Percentiles rank a stretch among this genome's conserved stretches.
Evolutionary conservation across 2,113 vertebrate species (phyloP).

Genomic region (Microtus pennsylvanicus): DNA sequence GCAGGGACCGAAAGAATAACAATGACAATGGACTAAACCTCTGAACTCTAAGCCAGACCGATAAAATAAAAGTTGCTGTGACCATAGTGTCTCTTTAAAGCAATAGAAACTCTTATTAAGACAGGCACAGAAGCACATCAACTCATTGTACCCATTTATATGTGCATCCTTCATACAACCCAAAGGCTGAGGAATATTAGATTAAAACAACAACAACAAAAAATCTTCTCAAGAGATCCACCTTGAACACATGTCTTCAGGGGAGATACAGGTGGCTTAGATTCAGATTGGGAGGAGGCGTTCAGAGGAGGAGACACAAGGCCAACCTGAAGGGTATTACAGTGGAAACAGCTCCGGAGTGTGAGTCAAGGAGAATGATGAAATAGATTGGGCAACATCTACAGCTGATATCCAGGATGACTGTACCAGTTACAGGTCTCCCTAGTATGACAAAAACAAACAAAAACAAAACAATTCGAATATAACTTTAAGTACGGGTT

Average conservation of each 20-base stretch:
- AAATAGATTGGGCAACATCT: not conserved
- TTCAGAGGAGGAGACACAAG: accelerated
- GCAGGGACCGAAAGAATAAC: no score
- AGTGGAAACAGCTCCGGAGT: not conserved
- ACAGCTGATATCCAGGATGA: not conserved
- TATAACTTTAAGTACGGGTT: not conserved
- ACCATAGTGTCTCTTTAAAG: not conserved
- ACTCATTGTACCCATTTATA: not conserved
- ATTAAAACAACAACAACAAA: not conserved
- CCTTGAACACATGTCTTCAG: not conserved
- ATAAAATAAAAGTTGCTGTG: not conserved
- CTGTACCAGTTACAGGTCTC: not conserved
- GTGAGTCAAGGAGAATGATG: not conserved
- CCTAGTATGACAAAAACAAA: not conserved
- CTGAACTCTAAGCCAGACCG: not conserved
- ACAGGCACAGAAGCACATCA: not conserved
- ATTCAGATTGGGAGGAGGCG: not conserved
- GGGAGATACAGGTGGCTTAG: not conserved
- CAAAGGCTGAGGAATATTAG: not conserved
- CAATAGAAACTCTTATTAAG: not conserved
- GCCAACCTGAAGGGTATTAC: not conserved
- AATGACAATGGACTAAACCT: not conserved
- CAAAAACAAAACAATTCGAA: not conserved
- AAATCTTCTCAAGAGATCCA: not conserved
- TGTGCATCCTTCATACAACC: not conserved